Evolutionary conservation across 2,113 vertebrate species (phyloP), one percentile per base, ranked within the genome.

Genomic region (Notarius quadriscutis): DNA sequence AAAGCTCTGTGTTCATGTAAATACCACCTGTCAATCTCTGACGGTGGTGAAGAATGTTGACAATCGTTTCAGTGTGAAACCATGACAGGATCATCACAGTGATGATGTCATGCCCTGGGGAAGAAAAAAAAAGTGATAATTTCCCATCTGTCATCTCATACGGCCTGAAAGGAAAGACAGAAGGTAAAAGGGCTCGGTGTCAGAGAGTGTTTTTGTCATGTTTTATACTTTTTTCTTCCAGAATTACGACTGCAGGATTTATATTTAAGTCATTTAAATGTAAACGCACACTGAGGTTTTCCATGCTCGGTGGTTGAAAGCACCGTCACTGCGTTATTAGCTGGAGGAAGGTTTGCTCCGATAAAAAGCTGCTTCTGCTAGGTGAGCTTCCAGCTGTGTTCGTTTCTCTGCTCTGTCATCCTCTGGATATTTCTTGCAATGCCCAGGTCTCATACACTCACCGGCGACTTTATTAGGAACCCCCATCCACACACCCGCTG

Each of bases 1-100:
- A 79, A 81, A 48, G 51, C 30, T 7, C 69, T n/a, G 81, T 69
- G 27, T 87, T 65, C 50, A 30, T 71, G 53, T 72, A 77, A 89
- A 84, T 57, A 82, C 60, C 83, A 85, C 83, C 84, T 86, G 83
- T 85, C 89, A 71, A n/a, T 34, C 58, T 58, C 18, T 27, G 81
- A 11, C 30, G 22, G 67, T 50, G 55, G 51, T 12, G 20, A 53
- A 22, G 69, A 25, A n/a, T 14, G n/a, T 30, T 71, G 72, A 71
- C 65, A 67, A 30, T 58, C n/a, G 41, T 71, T 53, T 72, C 65
- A 72, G 4, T 72, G 67, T 58, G n/a, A 84, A 72, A 72, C 72
- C 5, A 72, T 22, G 83, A 71, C 50, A 71, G 65, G 8, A 20
- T 20, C 11, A 53, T 80, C 34, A 71, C n/a, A 30, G 25, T 20